phyloP scores from a whole-genome alignment of 2,113 vertebrate species.

The Tricholaema leucomelas region DNA sequence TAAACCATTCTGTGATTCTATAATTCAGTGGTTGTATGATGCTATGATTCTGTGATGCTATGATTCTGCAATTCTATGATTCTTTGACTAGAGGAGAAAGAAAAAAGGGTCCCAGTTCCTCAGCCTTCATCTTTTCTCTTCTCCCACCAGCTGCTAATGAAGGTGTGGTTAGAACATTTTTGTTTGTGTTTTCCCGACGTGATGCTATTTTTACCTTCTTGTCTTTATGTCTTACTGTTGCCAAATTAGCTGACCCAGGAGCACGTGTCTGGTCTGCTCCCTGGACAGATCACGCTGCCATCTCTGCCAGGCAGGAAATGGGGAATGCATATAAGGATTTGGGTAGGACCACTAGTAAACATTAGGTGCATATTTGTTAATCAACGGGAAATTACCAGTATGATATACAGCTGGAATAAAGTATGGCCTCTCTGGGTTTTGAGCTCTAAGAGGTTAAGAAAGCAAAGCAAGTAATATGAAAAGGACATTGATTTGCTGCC shows the following conservation, averaged over 20 bases:
- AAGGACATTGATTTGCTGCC: slow-evolving; percentile 52
- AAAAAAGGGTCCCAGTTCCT: background rate
- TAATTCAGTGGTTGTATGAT: too few relatives aligned
- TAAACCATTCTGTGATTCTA: too few relatives aligned
- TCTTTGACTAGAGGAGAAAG: background rate
- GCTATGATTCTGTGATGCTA: too few relatives aligned
- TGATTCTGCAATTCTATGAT: too few relatives aligned
- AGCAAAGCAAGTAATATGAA: slow-evolving; percentile 50
- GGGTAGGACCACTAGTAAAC: slow-evolving; percentile 45
- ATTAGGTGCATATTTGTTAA: slow-evolving; percentile 42
- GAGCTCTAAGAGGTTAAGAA: slow-evolving; percentile 52
- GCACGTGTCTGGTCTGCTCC: background rate
- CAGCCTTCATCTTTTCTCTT: background rate
- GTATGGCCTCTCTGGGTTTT: slow-evolving; percentile 33
- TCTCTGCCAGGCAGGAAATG: slow-evolving; percentile 45
- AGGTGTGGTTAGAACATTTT: background rate
- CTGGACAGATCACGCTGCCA: background rate
- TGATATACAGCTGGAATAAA: slow-evolving; percentile 44
- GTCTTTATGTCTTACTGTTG: slow-evolving; percentile 5
- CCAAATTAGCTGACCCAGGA: slow-evolving; percentile 48
- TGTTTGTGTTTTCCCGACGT: background rate
- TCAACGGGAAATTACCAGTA: slow-evolving; percentile 44
- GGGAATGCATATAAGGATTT: slow-evolving; percentile 29
- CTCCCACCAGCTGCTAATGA: background rate
- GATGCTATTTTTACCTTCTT: slow-evolving; percentile 45